phyloP scores from a whole-genome alignment of 2,113 vertebrate genomes.

The Leptobrachium leishanense region DNA sequence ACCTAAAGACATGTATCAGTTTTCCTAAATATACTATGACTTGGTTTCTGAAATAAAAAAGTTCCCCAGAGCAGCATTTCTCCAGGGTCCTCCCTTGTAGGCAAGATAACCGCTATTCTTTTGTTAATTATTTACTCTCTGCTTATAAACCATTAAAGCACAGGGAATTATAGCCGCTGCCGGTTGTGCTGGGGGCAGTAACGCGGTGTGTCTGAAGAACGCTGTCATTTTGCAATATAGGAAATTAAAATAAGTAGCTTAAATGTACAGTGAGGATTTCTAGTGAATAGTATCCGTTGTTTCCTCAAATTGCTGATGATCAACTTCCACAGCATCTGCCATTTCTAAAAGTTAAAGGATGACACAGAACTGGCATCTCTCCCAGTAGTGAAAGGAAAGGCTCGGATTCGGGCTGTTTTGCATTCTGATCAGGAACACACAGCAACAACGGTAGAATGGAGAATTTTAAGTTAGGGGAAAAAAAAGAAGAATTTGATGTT shows the following conservation, averaged over 20 bases:
- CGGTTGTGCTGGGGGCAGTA: background rate
- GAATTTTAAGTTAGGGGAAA: conserved; percentile 8
- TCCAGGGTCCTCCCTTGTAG: too few species aligned
- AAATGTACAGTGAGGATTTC: conserved; percentile 24
- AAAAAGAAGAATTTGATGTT: conserved; percentile 5
- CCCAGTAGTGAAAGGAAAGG: conserved; percentile 30
- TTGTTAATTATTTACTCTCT: background rate
- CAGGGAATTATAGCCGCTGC: background rate
- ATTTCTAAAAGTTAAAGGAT: conserved; percentile 42
- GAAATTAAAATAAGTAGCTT: conserved; percentile 1
- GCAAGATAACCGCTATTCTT: background rate
- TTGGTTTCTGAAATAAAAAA: too few species aligned
- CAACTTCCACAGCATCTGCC: conserved; percentile 44
- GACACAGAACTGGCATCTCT: conserved; percentile 37
- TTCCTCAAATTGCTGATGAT: conserved; percentile 44
- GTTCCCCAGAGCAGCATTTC: too few species aligned
- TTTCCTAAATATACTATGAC: too few species aligned
- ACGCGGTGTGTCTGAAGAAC: conserved; percentile 13
- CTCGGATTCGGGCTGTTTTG: conserved; percentile 36
- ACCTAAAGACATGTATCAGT: too few species aligned
- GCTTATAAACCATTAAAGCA: background rate
- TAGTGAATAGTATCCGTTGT: conserved; percentile 40
- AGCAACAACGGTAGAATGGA: conserved; percentile 34
- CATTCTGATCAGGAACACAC: conserved; percentile 40
- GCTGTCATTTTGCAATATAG: conserved; percentile 23